A percentile compares a stretch with the other conserved stretches of the same genome.
Evolutionary conservation across 2,797 vertebrate species (phyloP).

Genomic region (Ciconia nigra): DNA sequence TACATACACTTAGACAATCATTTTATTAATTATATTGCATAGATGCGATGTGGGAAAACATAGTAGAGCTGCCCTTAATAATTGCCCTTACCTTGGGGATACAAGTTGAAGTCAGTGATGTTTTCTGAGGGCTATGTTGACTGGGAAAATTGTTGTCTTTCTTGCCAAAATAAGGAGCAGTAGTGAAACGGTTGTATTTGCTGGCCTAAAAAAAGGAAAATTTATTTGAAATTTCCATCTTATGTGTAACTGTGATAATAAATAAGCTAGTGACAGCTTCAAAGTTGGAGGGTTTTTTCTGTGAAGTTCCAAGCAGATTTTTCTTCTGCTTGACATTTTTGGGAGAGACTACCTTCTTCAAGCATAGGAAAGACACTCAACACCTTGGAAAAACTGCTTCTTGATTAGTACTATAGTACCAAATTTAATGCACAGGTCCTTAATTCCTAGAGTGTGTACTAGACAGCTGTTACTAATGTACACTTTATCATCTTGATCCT

Average conservation of each 20-base stretch:
- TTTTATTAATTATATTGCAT: background rate
- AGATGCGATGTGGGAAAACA: background rate
- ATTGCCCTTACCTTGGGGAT: background rate
- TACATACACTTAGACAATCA: background rate
- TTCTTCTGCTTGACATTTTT: background rate
- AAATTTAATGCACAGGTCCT: background rate
- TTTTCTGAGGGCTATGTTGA: background rate
- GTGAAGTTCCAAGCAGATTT: background rate
- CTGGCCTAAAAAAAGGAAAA: background rate
- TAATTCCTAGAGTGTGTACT: background rate
- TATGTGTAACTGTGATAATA: background rate
- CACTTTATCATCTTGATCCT: background rate
- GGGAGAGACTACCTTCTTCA: background rate
- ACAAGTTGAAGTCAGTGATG: background rate
- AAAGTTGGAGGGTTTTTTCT: background rate
- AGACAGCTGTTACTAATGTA: background rate
- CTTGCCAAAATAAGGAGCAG: background rate
- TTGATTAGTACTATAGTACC: background rate
- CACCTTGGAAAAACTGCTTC: background rate
- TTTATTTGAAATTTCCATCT: background rate
- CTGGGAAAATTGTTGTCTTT: background rate
- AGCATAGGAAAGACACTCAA: background rate
- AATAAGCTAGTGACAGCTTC: background rate
- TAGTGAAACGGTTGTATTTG: background rate
- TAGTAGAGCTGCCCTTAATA: background rate